Evolutionary conservation across 2,888 invertebrate species (phyloP), one percentile per base, ranked within the genome.

Genomic region (Heliconius erato): DNA sequence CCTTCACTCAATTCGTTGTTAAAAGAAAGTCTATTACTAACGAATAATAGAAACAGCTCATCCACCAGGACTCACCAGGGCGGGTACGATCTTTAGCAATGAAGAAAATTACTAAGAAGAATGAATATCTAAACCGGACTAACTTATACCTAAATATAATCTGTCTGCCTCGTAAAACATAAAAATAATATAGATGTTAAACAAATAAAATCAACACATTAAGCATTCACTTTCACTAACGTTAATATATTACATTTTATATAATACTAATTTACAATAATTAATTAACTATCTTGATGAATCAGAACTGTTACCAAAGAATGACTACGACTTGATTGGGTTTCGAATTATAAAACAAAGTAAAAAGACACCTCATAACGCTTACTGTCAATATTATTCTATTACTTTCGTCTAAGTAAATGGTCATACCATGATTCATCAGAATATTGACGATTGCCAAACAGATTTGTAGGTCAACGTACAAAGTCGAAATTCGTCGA

Each of bases 381-480:
- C 49, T 67, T 28, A 78, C 78, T 67, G 44, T 44, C 78, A 65
- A 78, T 65, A 67, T 78, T 40, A 40, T 78, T 44, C 44, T 44
- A 77, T 40, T 67, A 78, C 78, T 78, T 78, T 78, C 78, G 67
- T 67, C 78, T 65, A 78, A 67, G 59, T 40, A 67, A 67, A 78
- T 69, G 69, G 32, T 68, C 28, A 44, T 44, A n/a, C 69, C 79
- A 44, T 84, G 84, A 84, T 54, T 83, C 84, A 84, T 74, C 71
- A 49, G 72, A 54, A 26, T 71, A 49, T 49, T 49, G 44, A 86
- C 84, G 80, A 87, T 89, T 89, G 88, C 88, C 82, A 85, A 88
- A 89, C 86, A 86, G 85, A 84, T 84, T 91, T 91, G 88, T 92
- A 89, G 93, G 92, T 92, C 92, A 89, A 86, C 85, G 86, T 86